These are phyloP conservation scores for Mylabris sibirica DNA, from an alignment of 2,888 invertebrate species.

Conservation along the genomic window DNA sequence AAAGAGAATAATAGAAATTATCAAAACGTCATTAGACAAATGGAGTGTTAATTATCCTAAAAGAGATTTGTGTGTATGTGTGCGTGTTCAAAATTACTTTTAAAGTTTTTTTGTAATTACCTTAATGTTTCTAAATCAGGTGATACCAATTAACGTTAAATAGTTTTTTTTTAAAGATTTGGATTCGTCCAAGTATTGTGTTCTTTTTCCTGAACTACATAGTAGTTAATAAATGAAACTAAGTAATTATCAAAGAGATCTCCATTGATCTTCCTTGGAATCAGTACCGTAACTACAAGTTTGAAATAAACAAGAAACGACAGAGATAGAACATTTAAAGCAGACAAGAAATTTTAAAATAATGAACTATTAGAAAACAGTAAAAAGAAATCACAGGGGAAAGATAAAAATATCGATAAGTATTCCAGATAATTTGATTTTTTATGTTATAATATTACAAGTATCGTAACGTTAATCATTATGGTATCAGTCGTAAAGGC, in stretches of 20 bases:
- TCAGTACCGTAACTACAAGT: not conserved
- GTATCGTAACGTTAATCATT: no score
- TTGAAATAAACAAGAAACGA: not conserved
- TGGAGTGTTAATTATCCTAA: not conserved
- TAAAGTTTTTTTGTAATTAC: not conserved
- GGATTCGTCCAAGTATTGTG: not conserved
- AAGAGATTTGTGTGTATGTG: not conserved
- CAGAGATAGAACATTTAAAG: no score
- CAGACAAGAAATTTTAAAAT: no score
- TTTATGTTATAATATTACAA: no score
- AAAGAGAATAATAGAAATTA: not conserved
- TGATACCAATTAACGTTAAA: not conserved
- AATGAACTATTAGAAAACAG: no score
- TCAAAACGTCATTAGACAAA: not conserved
- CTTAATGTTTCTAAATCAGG: not conserved
- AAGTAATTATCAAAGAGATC: not conserved
- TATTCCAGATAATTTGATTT: no score
- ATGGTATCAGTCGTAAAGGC: no score
- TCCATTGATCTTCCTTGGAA: not conserved
- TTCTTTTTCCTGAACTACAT: no score
- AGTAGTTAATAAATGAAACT: no score
- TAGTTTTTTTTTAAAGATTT: not conserved
- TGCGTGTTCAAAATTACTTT: not conserved
- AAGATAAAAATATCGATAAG: no score
- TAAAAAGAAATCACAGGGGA: not conserved